These are phyloP conservation scores for Bradypodion pumilum DNA, from an alignment of 2,797 vertebrate species.

Conservation along the genomic window DNA sequence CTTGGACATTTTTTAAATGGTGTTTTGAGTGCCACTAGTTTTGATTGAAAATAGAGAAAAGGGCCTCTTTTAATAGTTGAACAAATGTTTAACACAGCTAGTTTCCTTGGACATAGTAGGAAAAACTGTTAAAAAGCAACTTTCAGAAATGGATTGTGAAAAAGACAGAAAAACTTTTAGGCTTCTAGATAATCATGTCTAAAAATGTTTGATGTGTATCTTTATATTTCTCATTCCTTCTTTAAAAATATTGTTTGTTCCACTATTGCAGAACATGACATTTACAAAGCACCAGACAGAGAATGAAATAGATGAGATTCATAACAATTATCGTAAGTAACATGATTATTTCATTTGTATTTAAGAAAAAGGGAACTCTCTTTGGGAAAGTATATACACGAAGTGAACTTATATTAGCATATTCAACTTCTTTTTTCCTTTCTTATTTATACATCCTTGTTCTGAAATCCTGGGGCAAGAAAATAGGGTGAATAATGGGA, in stretches of 20 bases:
- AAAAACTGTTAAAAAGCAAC: neutral
- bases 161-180: neutral
- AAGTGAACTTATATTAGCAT: too few species aligned
- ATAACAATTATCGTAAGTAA: conserved; percentile 90
- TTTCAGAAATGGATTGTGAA: neutral
- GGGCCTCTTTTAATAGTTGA: neutral
- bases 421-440: neutral
- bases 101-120: neutral
- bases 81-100: neutral
- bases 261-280: conserved; percentile 80
- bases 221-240: conserved; percentile 16
- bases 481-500: neutral
- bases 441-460: neutral
- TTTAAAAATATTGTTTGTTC: conserved; percentile 41
- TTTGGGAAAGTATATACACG: too few species aligned
- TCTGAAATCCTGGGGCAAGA: neutral
- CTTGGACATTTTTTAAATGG: neutral
- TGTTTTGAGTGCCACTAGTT: neutral
- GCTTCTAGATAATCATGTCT: conserved; percentile 15
- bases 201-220: conserved; percentile 17
- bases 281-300: conserved; percentile 90
- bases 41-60: neutral
- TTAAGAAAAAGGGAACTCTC: neutral
- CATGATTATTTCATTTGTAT: neutral
- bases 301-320: conserved; percentile 89